Percentiles rank a stretch among this genome's conserved stretches.
Evolutionary conservation across 35 echinoderm and acorn worm genomes (phyloP).

Genomic region (Heliocidaris erythrogramma): DNA sequence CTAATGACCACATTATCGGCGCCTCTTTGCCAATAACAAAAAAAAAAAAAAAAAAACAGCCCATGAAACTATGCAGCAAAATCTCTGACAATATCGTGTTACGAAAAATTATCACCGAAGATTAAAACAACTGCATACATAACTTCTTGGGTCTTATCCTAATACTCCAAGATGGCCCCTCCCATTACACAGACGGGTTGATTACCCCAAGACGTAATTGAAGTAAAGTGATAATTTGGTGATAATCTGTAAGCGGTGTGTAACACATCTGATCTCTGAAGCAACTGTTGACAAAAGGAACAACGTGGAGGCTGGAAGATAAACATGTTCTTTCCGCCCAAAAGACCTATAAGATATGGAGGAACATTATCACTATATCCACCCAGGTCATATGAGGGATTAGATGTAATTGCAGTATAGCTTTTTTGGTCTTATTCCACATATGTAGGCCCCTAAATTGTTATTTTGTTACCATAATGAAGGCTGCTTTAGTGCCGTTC

Average conservation of each 20-base stretch:
- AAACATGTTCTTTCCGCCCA: neutral
- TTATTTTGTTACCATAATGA: neutral
- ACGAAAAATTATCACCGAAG: neutral
- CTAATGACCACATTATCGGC: conserved; percentile 16
- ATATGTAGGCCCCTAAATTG: neutral
- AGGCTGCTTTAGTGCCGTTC: neutral
- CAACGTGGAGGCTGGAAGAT: neutral
- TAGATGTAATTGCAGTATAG: neutral
- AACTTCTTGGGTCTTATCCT: neutral
- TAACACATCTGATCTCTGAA: neutral
- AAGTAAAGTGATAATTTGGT: neutral
- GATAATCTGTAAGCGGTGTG: neutral
- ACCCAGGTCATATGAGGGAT: neutral
- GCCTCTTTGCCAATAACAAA: neutral
- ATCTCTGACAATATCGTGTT: neutral
- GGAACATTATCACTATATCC: neutral
- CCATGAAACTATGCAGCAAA: neutral
- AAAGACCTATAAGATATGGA: neutral
- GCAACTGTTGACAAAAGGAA: neutral
- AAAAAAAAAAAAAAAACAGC: neutral
- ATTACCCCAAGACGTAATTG: neutral
- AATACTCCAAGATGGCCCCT: conserved; percentile 8
- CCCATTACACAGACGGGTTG: neutral
- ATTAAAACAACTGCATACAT: neutral
- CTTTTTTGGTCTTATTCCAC: neutral